Evolutionary conservation across 2,888 invertebrate genomes (phyloP), one percentile per base, ranked within the genome.

Genomic region (Thyatira batis): DNA sequence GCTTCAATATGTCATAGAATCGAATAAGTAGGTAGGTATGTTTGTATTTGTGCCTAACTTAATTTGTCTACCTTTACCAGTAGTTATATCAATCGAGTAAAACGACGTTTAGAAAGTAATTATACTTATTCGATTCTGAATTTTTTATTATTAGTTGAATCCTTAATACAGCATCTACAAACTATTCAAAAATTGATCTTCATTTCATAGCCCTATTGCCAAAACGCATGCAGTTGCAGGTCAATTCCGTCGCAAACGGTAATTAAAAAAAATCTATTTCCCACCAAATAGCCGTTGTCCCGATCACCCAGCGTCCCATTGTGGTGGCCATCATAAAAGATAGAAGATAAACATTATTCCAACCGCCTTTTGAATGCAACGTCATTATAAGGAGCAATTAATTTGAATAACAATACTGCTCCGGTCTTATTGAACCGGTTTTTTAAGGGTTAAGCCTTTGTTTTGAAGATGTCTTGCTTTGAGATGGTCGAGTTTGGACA

Each of bases 321-420:
- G 58, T 71, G 69, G 60, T 68, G 65, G 58, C 68, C 65, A 58
- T 69, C 65, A 66, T 61, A 61, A 58, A 45, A 20, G 46, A 45
- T 51, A 53, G 44, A 73, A 78, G 73, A 77, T 70, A 80, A 81
- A 80, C 72, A 76, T 80, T 81, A 80, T 82, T 71, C 71, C 57
- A n/a, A 45, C 20, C 44, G 27, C 55, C 63, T 70, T 71, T 54
- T 51, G 51, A 55, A 57, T 60, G 58, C 58, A 20, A 17, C 57
- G 60, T 51, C 45, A 49, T 52, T 50, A 63, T 70, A 71, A 69
- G 68, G 58, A 50, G 72, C 64, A 73, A 81, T 84, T 84, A 84
- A 85, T 85, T 82, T 85, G 66, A 79, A 86, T 85, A 71, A 83
- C 71, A 78, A 76, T 67, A 45, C 51, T 17, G 54, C 13, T 2